phyloP scores from a whole-genome alignment of 2,113 vertebrate species.

The Aythya baeri region DNA sequence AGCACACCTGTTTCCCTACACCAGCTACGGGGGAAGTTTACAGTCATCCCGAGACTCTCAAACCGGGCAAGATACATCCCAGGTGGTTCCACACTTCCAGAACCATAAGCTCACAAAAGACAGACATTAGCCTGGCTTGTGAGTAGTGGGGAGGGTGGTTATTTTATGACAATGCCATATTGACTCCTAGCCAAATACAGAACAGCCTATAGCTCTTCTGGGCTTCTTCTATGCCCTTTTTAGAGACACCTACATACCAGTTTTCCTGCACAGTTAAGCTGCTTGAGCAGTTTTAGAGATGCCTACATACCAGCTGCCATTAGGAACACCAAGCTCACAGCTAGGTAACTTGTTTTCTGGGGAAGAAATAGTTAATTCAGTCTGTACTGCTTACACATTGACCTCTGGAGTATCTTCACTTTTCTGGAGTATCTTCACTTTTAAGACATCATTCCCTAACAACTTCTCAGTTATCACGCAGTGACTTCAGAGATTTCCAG shows the following conservation, averaged over 20 bases:
- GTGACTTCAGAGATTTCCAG: constrained; percentile 1
- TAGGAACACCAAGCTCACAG: not conserved
- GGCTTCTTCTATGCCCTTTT: not conserved
- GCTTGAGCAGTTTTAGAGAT: not conserved
- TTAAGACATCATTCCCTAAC: not conserved
- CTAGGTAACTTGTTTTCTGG: not conserved
- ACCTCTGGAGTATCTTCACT: not conserved
- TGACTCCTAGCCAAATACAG: rapidly evolving
- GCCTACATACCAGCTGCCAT: not conserved
- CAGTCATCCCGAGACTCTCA: not conserved
- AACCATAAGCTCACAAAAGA: not conserved
- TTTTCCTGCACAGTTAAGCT: not conserved
- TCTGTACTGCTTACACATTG: not conserved
- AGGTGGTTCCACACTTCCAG: not conserved
- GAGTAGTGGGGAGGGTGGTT: not conserved
- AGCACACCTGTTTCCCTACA: not conserved
- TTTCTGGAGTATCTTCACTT: not conserved
- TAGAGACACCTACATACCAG: not conserved
- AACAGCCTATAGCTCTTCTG: not conserved
- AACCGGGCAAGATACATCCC: not conserved
- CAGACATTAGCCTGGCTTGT: not conserved
- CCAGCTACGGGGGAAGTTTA: not conserved
- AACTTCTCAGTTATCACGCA: not conserved
- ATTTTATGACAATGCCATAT: not conserved
- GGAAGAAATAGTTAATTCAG: not conserved